Evolutionary conservation across 2,113 vertebrate species (phyloP), one percentile per base, ranked within the genome.

Genomic region (Megalops atlanticus): DNA sequence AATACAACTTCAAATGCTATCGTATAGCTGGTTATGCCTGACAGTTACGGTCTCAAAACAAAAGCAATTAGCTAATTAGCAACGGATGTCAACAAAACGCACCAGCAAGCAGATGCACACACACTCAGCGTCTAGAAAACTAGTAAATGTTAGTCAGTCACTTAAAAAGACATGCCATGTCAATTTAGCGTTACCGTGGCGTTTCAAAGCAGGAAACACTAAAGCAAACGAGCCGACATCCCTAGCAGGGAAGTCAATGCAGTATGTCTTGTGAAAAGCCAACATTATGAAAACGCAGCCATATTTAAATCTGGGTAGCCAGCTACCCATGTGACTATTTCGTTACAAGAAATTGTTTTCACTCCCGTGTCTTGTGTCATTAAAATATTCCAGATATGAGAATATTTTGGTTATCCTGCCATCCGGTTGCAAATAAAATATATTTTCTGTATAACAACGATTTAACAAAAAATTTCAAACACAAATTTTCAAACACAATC

Each of bases 271-370:
- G 33, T 27, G 35, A 5, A 24, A 33, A 38, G 54, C 64, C 35
- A 35, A 80, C 64, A 40, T 16, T 69, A 49, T 78, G 81, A 84
- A 41, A 89, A 81, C 18, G 91, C 81, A 89, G 93, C 92, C 93
- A 93, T 94, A 86, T 92, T 94, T 91, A 24, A 89, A 81, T 52
- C 86, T 81, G 88, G 90, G 87, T 87, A 87, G 79, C 81, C 82
- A 82, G 81, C 86, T 31, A 49, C 86, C 91, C 91, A 93, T 47
- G 87, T 93, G 91, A 93, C 72, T 79, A 10, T 12, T 36, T 80
- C 2, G 18, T 39, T 41, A 38, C 43, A 31, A n/a, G 74, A 49
- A 80, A 70, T 6, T 31, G 33, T 1, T 24, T 5, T 47, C 21
- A 4, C 33, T 36, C n/a, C n/a, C n/a, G 1, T 45, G 8, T 47